These are phyloP conservation scores for Tanytarsus gracilentus DNA, from an alignment of 2,888 invertebrate species.

Conservation along the genomic window DNA sequence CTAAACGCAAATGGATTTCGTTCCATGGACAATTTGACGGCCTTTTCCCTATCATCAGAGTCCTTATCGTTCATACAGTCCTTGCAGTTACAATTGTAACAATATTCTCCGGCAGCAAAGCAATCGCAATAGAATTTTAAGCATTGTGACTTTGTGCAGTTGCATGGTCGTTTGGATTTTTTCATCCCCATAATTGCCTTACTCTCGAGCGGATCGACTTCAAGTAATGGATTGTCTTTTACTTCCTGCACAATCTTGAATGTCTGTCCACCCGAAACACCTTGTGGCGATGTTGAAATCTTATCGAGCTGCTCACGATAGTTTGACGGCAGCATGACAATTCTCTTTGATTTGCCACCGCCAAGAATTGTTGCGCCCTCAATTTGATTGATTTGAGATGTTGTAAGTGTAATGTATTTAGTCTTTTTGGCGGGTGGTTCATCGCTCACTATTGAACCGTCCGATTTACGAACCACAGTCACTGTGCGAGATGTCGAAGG, in stretches of 20 bases:
- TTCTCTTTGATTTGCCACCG: slow-evolving; percentile 41
- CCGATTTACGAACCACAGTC: slow-evolving; percentile 6
- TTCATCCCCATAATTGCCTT: background rate
- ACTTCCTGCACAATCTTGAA: slow-evolving; percentile 21
- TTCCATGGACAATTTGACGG: slow-evolving; percentile 89
- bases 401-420: slow-evolving; percentile 36
- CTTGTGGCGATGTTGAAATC: slow-evolving; percentile 30
- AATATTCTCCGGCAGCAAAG: slow-evolving; percentile 99
- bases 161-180: slow-evolving; percentile 82
- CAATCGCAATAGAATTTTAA: slow-evolving; percentile 98
- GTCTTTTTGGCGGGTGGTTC: slow-evolving; percentile 19
- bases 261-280: slow-evolving; percentile 17
- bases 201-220: background rate
- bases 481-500: background rate
- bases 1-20: slow-evolving; percentile 91
- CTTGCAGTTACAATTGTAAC: slow-evolving; percentile 93
- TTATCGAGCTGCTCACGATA: slow-evolving; percentile 45
- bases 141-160: slow-evolving; percentile 98
- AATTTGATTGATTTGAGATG: slow-evolving; percentile 42
- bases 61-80: slow-evolving; percentile 95
- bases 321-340: slow-evolving; percentile 51
- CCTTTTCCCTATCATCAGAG: slow-evolving; percentile 88
- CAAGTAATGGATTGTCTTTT: slow-evolving; percentile 15
- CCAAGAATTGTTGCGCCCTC: slow-evolving; percentile 35
- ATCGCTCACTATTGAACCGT: background rate